phyloP scores from a whole-genome alignment of 2,888 invertebrate genomes.

The Pomacea canaliculata region DNA sequence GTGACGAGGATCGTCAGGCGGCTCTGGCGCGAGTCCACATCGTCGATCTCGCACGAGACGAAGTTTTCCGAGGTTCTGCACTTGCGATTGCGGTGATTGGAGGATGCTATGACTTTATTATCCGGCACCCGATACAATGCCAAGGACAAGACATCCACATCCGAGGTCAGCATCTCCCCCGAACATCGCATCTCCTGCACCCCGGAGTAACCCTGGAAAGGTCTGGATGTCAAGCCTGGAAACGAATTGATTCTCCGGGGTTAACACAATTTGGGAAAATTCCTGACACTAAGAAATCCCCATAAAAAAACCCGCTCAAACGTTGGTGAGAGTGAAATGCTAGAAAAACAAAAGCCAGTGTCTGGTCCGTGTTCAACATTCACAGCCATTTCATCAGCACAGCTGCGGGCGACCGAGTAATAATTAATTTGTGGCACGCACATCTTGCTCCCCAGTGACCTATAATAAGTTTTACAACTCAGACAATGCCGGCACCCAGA shows the following conservation, averaged over 20 bases:
- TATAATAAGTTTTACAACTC: no score
- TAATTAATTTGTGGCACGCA: no score
- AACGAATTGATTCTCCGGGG: neutral
- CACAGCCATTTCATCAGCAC: no score
- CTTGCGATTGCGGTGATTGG: neutral
- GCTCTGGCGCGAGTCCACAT: neutral
- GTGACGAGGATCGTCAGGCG: neutral
- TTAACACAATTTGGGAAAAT: no score
- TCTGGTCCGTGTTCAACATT: no score
- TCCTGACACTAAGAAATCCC: no score
- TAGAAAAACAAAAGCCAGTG: no score
- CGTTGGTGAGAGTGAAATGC: no score
- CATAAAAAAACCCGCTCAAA: no score
- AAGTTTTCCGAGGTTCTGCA: conserved; percentile 9
- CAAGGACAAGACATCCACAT: neutral
- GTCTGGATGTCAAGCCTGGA: conserved; percentile 7
- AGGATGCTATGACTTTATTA: neutral
- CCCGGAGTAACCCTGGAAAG: neutral
- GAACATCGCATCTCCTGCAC: neutral
- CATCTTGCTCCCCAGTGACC: no score
- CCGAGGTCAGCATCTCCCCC: neutral
- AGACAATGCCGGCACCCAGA: no score
- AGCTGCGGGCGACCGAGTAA: no score
- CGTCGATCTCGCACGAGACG: conserved; percentile 1
- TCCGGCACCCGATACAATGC: neutral